These are phyloP conservation scores for Dendrolimus punctatus DNA, from an alignment of 1,140 invertebrate species.

Conservation along the genomic window DNA sequence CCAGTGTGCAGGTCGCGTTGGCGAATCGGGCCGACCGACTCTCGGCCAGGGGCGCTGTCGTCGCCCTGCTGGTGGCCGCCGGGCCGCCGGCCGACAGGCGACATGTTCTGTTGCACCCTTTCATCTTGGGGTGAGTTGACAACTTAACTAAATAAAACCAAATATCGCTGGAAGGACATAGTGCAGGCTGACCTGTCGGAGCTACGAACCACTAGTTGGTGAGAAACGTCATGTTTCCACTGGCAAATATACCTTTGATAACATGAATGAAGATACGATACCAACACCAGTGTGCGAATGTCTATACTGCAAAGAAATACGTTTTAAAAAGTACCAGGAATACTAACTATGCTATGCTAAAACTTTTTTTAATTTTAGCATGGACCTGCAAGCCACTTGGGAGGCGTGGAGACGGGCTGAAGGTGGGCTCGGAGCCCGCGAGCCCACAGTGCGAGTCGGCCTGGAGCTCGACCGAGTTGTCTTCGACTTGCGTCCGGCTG, in stretches of 20 bases:
- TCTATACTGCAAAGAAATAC: no score
- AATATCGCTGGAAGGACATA: no score
- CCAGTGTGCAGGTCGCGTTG: constrained; percentile 20
- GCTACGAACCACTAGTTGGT: no score
- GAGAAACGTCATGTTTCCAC: no score
- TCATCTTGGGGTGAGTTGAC: constrained; percentile 34
- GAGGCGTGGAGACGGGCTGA: constrained; percentile 40
- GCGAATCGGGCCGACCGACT: constrained; percentile 28
- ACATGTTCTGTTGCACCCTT: constrained; percentile 30
- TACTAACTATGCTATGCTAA: no score
- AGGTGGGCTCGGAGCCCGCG: constrained; percentile 8
- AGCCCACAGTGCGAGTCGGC: constrained; percentile 23
- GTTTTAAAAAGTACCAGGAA: no score
- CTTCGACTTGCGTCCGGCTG: constrained; percentile 31
- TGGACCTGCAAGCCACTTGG: constrained; percentile 34
- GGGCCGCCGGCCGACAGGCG: constrained; percentile 21
- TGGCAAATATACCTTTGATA: neutral
- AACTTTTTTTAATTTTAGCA: constrained; percentile 9
- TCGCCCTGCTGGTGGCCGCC: constrained; percentile 20
- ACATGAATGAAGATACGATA: no score
- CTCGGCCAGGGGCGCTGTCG: constrained; percentile 17
- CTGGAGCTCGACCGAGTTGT: constrained; percentile 33
- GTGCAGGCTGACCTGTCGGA: no score
- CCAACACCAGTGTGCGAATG: no score
- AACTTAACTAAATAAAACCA: neutral